Base-by-base conservation (phyloP, 2,888 invertebrate genomes). In the Ptychoptera albimana region DNA sequence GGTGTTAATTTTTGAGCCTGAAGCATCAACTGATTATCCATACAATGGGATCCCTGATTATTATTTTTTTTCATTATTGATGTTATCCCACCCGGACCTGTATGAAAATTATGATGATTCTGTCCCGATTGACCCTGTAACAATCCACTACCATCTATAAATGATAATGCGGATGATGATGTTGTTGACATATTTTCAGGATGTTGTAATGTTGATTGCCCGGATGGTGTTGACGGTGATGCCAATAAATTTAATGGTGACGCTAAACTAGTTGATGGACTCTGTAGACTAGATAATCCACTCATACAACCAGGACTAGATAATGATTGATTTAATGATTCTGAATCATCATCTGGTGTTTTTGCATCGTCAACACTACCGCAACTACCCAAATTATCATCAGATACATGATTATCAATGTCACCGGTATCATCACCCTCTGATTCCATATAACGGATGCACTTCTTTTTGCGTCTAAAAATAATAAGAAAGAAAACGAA, bases 391-490 rank as follows among this genome's bases (percentile, higher is more conserved):
- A 83, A 66, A 58, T 82, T 80, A 56, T 80, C 81, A 61, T 81
- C 80, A 49, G 75, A 76, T 37, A 42, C 13, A 44, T 39, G 23
- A 48, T 49, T 48, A 42, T 51, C 50, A 16, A 49, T 9, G 49
- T 72, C 73, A 53, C 72, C 74, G 51, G 72, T 73, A 57, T 76
- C 79, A 51, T 77, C 65, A 68, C 78, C 70, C 68, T 76, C 71
- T 55, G 83, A 80, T 72, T 89, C 91, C 82, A 89, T 83, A 73
- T 92, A 92, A 55, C 92, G 84, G 61, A 92, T 86, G 75, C 92
- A 92, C 71, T 92, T 92, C 71, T 92, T 92, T 79, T 92, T 92
- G 75, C 92, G 88, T 75, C 91, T 92, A 74, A 6, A 73, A 37
- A 14, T 10, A 74, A 5, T 23, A 23, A 23, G 7, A 23, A 23